Conservation (phyloP, 2,888 invertebrate genomes). For the Dynastes maya region DNA sequence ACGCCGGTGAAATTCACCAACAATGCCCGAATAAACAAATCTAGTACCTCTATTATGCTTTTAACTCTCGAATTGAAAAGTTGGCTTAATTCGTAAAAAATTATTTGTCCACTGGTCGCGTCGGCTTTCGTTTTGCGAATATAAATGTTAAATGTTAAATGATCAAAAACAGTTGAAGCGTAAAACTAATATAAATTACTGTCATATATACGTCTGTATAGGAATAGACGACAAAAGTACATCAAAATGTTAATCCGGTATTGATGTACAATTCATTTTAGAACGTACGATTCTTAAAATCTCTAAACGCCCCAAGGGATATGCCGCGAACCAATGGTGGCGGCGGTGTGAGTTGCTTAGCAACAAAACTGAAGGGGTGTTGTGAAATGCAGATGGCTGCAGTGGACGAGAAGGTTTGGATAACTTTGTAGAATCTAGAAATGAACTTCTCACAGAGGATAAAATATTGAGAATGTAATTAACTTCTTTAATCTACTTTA, state of each 20-base stretch:
- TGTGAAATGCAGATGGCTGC: slow-evolving; percentile 55
- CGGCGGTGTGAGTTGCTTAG: slow-evolving; percentile 52
- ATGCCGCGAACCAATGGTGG: slow-evolving; percentile 44
- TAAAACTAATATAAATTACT: slow-evolving; percentile 27
- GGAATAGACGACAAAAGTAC: not conserved
- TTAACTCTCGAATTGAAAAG: not conserved
- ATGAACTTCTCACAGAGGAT: too few relatives aligned
- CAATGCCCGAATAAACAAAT: not conserved
- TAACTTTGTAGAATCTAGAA: slow-evolving; percentile 20
- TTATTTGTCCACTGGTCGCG: not conserved
- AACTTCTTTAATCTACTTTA: too few relatives aligned
- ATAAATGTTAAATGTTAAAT: slow-evolving; percentile 22
- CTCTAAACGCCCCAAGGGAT: slow-evolving; percentile 39
- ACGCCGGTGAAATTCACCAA: not conserved
- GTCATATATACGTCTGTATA: not conserved
- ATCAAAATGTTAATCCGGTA: slow-evolving; percentile 30
- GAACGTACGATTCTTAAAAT: slow-evolving; percentile 48
- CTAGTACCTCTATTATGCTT: not conserved
- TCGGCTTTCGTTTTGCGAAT: not conserved
- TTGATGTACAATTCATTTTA: slow-evolving; percentile 48
- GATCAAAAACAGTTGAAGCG: not conserved
- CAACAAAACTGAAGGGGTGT: slow-evolving; percentile 52
- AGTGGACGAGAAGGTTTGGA: not conserved
- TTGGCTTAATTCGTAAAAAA: not conserved
- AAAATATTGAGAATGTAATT: too few relatives aligned